Percentiles rank a stretch among this genome's conserved stretches.
phyloP scores from a whole-genome alignment of 2,888 invertebrate species.

The Mongoloraphidia duomilia region DNA sequence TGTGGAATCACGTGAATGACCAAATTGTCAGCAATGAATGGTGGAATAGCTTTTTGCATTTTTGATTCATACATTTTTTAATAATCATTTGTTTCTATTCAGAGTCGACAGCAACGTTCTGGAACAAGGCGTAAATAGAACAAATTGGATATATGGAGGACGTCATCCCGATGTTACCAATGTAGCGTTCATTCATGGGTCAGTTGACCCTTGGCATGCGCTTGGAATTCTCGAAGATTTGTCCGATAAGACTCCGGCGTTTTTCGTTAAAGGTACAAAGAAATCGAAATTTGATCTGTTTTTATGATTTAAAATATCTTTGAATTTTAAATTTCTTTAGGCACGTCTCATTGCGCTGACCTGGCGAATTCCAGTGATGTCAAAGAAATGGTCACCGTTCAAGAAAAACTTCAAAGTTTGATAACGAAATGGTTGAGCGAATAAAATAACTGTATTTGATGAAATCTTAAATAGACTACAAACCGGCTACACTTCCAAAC shows the following conservation, averaged over 20 bases:
- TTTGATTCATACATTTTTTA: too few relatives aligned
- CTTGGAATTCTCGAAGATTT: constrained; percentile 34
- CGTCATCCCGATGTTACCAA: constrained; percentile 33
- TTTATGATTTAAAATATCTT: neutral
- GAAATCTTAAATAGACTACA: too few relatives aligned
- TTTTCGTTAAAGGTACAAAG: constrained; percentile 16
- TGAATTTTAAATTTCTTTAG: constrained; percentile 8
- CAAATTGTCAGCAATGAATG: too few relatives aligned
- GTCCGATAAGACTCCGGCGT: constrained; percentile 15
- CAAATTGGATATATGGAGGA: constrained; percentile 38
- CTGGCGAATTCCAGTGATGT: constrained; percentile 10
- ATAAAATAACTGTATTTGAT: neutral
- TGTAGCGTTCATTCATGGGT: constrained; percentile 43
- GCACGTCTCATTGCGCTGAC: constrained; percentile 20
- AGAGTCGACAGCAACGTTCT: constrained; percentile 14
- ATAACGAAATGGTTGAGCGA: constrained; percentile 16
- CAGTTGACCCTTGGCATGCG: constrained; percentile 42
- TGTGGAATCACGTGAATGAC: too few relatives aligned
- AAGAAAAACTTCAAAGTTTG: constrained; percentile 11
- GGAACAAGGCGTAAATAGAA: constrained; percentile 26
- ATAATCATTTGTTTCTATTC: too few relatives aligned
- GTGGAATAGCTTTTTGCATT: too few relatives aligned
- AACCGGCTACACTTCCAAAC: too few relatives aligned
- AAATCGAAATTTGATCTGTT: neutral
- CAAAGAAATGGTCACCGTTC: constrained; percentile 14